A percentile compares a stretch with the other conserved stretches of the same genome.
These are phyloP conservation scores for Drosophila nebulosa DNA, from an alignment of 1,140 invertebrate genomes.

Conservation along the genomic window DNA sequence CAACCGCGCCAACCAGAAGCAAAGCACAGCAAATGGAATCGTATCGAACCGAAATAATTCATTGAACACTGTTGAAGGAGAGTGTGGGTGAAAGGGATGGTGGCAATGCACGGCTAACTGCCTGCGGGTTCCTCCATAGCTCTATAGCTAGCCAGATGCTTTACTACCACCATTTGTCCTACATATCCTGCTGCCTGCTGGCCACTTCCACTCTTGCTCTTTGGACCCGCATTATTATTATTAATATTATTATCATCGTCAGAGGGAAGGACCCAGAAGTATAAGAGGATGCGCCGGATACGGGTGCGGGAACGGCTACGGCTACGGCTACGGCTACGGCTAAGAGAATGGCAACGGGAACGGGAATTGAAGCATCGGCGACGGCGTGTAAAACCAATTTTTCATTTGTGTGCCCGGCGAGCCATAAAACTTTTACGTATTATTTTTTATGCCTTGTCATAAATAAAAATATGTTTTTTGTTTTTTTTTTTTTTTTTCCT, in stretches of 20 bases:
- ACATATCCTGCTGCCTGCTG: too few relatives aligned
- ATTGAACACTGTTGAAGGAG: slow-evolving; percentile 45
- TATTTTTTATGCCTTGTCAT: slow-evolving; percentile 69
- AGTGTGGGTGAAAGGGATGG: too few relatives aligned
- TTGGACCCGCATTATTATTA: slow-evolving; percentile 2
- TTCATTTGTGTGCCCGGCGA: slow-evolving; percentile 65
- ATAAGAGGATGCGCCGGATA: too few relatives aligned
- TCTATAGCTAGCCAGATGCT: background rate
- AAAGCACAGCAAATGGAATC: background rate
- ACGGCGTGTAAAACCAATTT: slow-evolving; percentile 73
- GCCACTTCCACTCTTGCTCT: background rate
- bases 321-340: too few relatives aligned
- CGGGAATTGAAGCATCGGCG: slow-evolving; percentile 3
- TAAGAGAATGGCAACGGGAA: too few relatives aligned
- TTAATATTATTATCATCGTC: background rate
- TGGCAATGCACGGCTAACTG: background rate
- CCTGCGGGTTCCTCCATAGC: too few relatives aligned
- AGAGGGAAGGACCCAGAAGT: background rate
- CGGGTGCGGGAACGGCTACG: background rate
- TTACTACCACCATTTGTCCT: background rate
- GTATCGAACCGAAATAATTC: slow-evolving; percentile 48
- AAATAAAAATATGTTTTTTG: slow-evolving; percentile 63
- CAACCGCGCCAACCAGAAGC: slow-evolving; percentile 14
- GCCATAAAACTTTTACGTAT: slow-evolving; percentile 71
- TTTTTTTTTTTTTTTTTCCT: background rate